Evolutionary conservation across 1,140 invertebrate species (phyloP).

Genomic region (Drosophila pseudoananassae): DNA sequence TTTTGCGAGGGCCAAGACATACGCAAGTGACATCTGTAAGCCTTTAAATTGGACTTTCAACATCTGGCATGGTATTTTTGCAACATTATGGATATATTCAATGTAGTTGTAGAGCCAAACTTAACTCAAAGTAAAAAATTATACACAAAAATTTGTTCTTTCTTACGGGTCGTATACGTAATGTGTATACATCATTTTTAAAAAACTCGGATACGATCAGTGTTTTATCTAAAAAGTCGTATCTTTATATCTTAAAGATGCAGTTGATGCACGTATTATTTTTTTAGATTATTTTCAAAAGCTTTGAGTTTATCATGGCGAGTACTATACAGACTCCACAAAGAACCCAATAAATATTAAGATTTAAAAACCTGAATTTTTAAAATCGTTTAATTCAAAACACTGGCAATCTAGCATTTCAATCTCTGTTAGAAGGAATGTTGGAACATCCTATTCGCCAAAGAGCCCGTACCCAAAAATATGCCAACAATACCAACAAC

Average conservation of each 20-base stretch:
- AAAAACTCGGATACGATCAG: too few relatives aligned
- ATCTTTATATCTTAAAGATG: too few relatives aligned
- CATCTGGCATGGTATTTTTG: not conserved
- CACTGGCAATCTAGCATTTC: not conserved
- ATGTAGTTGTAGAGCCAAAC: too few relatives aligned
- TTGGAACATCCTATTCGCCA: not conserved
- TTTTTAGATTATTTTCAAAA: too few relatives aligned
- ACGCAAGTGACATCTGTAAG: not conserved
- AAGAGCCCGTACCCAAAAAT: constrained; percentile 15
- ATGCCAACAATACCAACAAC: constrained; percentile 30
- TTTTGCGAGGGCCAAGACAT: constrained; percentile 24
- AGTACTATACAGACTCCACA: too few relatives aligned
- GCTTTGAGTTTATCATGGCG: too few relatives aligned
- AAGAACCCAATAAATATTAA: too few relatives aligned
- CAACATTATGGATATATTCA: not conserved
- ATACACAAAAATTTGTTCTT: not conserved
- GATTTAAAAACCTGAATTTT: not conserved
- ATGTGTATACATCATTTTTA: not conserved
- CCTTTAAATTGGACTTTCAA: constrained; percentile 2
- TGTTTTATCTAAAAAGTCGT: too few relatives aligned
- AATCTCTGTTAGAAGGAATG: constrained; percentile 4
- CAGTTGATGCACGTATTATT: too few relatives aligned
- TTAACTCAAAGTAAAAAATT: not conserved
- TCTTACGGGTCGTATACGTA: not conserved
- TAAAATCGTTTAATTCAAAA: not conserved